Conservation (phyloP, 1,140 invertebrate species). For the Drosophila littoralis region DNA sequence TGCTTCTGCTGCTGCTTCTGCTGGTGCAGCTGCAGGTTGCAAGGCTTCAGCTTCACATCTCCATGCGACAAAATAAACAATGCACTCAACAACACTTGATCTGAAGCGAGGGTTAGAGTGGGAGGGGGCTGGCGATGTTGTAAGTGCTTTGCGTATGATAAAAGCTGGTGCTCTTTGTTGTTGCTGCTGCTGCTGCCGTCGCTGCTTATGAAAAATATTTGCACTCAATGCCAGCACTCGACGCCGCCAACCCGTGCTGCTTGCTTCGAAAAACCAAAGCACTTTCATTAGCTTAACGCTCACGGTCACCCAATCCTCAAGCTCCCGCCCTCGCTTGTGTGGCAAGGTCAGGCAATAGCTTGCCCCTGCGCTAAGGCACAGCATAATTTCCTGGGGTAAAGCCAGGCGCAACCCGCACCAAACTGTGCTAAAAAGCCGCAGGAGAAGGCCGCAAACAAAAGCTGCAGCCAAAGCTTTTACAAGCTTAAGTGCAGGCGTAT, state of each 20-base stretch:
- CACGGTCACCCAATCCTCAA: slow-evolving; percentile 43
- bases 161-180: slow-evolving; percentile 51
- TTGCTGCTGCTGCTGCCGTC: slow-evolving; percentile 21
- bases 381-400: slow-evolving; percentile 52
- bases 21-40: slow-evolving; percentile 1
- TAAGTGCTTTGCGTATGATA: slow-evolving; percentile 71
- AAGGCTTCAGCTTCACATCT: slow-evolving; percentile 10
- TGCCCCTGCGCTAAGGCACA: slow-evolving; percentile 6
- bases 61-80: slow-evolving; percentile 57
- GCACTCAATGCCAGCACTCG: slow-evolving; percentile 59
- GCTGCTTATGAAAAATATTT: slow-evolving; percentile 49
- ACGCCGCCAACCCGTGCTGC: slow-evolving; percentile 48
- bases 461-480: slow-evolving; percentile 44
- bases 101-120: neutral
- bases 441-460: slow-evolving; percentile 40
- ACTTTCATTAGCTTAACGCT: slow-evolving; percentile 77
- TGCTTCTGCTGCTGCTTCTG: slow-evolving; percentile 21
- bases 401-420: slow-evolving; percentile 33
- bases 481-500: slow-evolving; percentile 18
- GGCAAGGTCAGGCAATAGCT: slow-evolving; percentile 44
- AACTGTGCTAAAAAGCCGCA: slow-evolving; percentile 44
- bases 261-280: slow-evolving; percentile 58
- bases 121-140: neutral
- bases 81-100: slow-evolving; percentile 60
- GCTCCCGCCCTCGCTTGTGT: slow-evolving; percentile 11